These are phyloP conservation scores for Dexiosoma caninum DNA, from an alignment of 2,888 invertebrate species.

Conservation along the genomic window DNA sequence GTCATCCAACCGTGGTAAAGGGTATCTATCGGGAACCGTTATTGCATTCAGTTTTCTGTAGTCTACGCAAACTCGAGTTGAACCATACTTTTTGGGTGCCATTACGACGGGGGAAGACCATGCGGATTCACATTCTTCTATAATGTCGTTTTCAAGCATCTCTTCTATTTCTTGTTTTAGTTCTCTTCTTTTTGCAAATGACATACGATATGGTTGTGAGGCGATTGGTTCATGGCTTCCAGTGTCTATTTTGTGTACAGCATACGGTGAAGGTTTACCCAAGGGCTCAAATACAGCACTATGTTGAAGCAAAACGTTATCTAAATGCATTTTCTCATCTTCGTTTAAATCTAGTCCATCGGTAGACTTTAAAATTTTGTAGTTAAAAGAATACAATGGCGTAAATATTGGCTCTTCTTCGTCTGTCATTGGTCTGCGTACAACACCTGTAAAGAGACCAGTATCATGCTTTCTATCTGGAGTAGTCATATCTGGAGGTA, in stretches of 20 bases:
- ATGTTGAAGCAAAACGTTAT: too few species aligned
- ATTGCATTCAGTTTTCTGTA: conserved; percentile 69
- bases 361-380: too few species aligned
- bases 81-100: conserved; percentile 68
- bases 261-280: conserved; percentile 13
- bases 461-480: not conserved
- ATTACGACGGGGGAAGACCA: conserved; percentile 73
- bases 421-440: not conserved
- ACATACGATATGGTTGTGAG: conserved; percentile 70
- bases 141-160: conserved; percentile 70
- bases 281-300: too few species aligned
- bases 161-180: conserved; percentile 65
- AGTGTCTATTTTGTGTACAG: conserved; percentile 69
- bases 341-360: too few species aligned
- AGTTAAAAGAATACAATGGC: too few species aligned
- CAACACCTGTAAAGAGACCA: conserved; percentile 17
- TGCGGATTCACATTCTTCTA: conserved; percentile 74
- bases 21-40: conserved; percentile 70
- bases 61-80: conserved; percentile 67
- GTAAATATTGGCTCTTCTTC: too few species aligned
- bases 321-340: too few species aligned
- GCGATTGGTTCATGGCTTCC: conserved; percentile 70
- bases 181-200: conserved; percentile 63
- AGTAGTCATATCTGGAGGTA: conserved; percentile 21
- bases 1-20: conserved; percentile 74